Conservation (phyloP, 1,140 invertebrate genomes). For the Episyrphus balteatus region DNA sequence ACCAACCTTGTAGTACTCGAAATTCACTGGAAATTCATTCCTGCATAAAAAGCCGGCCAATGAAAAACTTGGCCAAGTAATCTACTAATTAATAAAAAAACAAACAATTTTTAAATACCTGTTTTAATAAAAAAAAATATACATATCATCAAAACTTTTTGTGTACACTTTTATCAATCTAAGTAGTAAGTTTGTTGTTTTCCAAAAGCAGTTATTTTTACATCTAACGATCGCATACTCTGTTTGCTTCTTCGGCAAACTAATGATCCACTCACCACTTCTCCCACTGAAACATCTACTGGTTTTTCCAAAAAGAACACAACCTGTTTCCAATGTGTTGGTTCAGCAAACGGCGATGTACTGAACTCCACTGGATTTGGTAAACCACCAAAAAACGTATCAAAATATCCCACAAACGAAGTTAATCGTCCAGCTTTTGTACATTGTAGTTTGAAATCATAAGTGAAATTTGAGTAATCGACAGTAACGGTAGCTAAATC, state of each 20-base stretch:
- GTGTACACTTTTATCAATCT: slow-evolving; percentile 11
- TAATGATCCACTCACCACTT: slow-evolving; percentile 52
- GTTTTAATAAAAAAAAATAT: too few relatives aligned
- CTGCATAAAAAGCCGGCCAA: too few relatives aligned
- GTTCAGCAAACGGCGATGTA: slow-evolving; percentile 59
- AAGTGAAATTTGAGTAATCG: slow-evolving; percentile 69
- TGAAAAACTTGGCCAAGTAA: too few relatives aligned
- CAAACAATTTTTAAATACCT: too few relatives aligned
- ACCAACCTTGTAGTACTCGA: too few relatives aligned
- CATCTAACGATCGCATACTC: slow-evolving; percentile 46
- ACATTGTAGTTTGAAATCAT: slow-evolving; percentile 63
- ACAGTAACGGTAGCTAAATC: slow-evolving; percentile 73
- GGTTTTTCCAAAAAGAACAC: slow-evolving; percentile 74
- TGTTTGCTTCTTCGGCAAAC: slow-evolving; percentile 48
- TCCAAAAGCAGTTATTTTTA: slow-evolving; percentile 38
- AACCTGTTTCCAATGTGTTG: slow-evolving; percentile 97
- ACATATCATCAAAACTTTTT: too few relatives aligned
- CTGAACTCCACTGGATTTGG: slow-evolving; percentile 53
- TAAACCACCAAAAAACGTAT: slow-evolving; percentile 76
- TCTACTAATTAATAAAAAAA: too few relatives aligned
- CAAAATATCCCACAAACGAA: slow-evolving; percentile 87
- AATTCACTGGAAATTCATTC: too few relatives aligned
- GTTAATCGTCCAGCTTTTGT: slow-evolving; percentile 65
- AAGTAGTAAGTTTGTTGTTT: slow-evolving; percentile 23
- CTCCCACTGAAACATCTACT: slow-evolving; percentile 61